Conservation (phyloP, 2,113 vertebrate species). For the Ivindomyrus marchei region DNA sequence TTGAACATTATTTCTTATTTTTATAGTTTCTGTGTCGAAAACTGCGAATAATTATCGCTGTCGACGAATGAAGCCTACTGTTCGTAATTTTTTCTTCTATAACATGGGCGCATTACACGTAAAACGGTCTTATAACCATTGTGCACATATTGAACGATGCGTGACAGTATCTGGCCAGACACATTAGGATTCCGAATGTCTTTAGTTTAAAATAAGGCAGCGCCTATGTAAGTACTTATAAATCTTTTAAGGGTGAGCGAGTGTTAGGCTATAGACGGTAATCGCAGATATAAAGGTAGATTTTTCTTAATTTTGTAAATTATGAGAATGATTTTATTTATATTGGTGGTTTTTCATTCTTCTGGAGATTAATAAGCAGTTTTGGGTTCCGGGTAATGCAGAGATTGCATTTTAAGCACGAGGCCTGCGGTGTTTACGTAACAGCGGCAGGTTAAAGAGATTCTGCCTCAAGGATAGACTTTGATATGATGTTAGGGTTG, state of each 20-base stretch:
- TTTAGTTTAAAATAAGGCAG: background rate
- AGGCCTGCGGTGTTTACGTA: conserved; percentile 4
- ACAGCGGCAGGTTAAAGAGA: conserved; percentile 7
- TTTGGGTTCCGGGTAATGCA: background rate
- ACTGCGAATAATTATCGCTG: background rate
- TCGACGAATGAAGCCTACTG: background rate
- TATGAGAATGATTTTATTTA: background rate
- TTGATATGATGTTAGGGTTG: background rate
- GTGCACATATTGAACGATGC: background rate
- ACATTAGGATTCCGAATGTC: background rate
- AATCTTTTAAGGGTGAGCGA: background rate
- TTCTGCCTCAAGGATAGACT: background rate
- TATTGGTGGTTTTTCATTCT: background rate
- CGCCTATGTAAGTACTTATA: background rate
- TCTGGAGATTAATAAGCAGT: background rate
- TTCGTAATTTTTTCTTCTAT: background rate
- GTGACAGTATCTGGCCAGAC: background rate
- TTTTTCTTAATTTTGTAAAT: background rate
- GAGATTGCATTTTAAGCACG: background rate
- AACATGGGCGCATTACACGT: background rate
- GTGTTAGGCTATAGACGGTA: background rate
- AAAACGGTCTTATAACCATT: background rate
- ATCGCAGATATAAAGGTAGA: background rate
- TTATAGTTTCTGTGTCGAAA: background rate
- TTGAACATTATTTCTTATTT: background rate